These are phyloP conservation scores for Acromyrmex echinatior DNA, from an alignment of 1,140 invertebrate species.

Conservation along the genomic window DNA sequence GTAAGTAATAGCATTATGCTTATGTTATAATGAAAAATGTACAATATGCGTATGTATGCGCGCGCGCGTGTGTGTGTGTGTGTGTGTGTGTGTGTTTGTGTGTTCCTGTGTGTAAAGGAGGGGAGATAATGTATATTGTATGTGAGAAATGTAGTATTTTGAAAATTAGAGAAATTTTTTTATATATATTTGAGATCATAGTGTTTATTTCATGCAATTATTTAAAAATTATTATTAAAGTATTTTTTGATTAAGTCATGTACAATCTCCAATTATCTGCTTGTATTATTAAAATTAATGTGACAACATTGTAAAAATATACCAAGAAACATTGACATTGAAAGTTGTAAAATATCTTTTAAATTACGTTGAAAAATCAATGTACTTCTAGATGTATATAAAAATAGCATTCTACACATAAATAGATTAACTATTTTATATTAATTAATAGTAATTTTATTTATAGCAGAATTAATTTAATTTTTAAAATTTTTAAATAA, in stretches of 20 bases:
- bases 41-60: not conserved
- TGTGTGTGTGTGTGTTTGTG: not conserved
- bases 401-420: slow-evolving; percentile 1
- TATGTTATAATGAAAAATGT: slow-evolving; percentile 8
- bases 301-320: slow-evolving; percentile 9
- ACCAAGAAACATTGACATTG: not conserved
- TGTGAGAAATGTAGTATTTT: not conserved
- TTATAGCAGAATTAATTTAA: not conserved
- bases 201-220: slow-evolving; percentile 20
- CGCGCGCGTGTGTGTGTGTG: no score
- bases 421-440: slow-evolving; percentile 14
- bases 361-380: not conserved
- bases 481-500: slow-evolving; percentile 15
- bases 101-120: not conserved
- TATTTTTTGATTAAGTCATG: not conserved
- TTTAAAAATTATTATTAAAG: slow-evolving; percentile 19
- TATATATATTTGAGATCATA: not conserved
- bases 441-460: not conserved
- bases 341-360: not conserved
- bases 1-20: not conserved
- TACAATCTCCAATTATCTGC: not conserved
- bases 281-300: not conserved
- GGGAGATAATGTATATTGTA: not conserved
- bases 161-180: not conserved
- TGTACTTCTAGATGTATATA: not conserved